These are phyloP conservation scores for Botia almorhae DNA, from an alignment of 2,797 vertebrate genomes.

Conservation along the genomic window DNA sequence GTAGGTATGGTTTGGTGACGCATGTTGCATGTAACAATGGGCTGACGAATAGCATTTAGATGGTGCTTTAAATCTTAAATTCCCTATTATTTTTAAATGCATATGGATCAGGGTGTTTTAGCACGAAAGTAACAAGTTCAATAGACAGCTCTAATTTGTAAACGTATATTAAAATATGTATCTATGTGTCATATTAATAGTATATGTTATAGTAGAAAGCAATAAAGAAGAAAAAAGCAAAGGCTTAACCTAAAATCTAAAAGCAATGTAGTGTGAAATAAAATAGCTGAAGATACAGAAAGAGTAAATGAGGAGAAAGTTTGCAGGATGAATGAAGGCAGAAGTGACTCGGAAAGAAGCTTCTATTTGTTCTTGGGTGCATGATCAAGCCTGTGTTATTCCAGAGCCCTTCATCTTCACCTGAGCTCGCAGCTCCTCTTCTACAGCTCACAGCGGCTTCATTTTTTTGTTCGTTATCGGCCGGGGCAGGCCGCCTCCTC, in stretches of 20 bases:
- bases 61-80: neutral
- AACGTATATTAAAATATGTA: neutral
- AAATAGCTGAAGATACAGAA: conserved; percentile 20
- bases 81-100: too few species aligned
- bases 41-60: neutral
- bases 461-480: conserved; percentile 44
- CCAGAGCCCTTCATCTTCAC: conserved; percentile 50
- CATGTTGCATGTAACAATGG: neutral
- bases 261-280: conserved; percentile 7
- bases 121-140: neutral
- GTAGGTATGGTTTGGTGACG: neutral
- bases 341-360: conserved; percentile 32
- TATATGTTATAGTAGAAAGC: neutral
- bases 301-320: conserved; percentile 27
- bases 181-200: neutral
- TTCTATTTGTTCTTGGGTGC: conserved; percentile 51
- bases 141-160: neutral
- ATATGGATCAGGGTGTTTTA: too few species aligned
- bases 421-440: conserved; percentile 40
- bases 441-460: conserved; percentile 16
- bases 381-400: conserved; percentile 51
- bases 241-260: conserved; percentile 22
- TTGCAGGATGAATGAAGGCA: conserved; percentile 18
- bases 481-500: conserved; percentile 40
- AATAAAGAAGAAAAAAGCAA: neutral